Evolutionary conservation across 2,888 invertebrate species (phyloP), one percentile per base, ranked within the genome.

Genomic region (Euzophera pinguis): DNA sequence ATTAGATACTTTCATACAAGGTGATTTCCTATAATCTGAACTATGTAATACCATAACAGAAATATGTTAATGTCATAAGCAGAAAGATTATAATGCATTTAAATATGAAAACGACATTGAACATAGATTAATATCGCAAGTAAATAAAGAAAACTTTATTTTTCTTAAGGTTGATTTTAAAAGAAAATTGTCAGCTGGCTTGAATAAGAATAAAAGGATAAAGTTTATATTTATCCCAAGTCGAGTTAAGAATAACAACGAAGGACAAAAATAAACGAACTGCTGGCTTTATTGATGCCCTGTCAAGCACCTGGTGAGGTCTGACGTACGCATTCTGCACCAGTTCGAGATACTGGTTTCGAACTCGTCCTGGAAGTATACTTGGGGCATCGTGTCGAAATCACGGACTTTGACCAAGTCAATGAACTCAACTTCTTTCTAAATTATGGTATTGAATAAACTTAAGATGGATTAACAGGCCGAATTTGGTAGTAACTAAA

Each of bases 401-500:
- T 7, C 10, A 14, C 14, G 32, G 45, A 45, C 45, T 45, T 45
- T 32, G 34, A 14, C 32, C 32, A 45, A 32, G 32, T 45, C 45
- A 45, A 45, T n/a, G 45, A 45, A 45, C 45, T 45, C 45, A 1
- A 16, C 45, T 43, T 43, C 29, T 43, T 43, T 43, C 43, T 43
- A 43, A 43, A 43, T 43, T 12, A 13, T 8, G 27, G 12, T n/a
- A 8, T 27, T 27, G 12, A 27, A 43, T 29, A 22, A 22, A 22
- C 22, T 22, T 22, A 5, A 2, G 22, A 22, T 2, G 22, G 22
- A 3, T 22, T 22, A 22, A 22, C 5, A 22, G 5, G 22, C 5
- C 22, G 3, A 22, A 3, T 22, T 22, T 22, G 22, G 22, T 22
- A 22, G 22, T 22, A 22, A 22, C 22, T n/a, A n/a, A n/a, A n/a